Percentiles rank a stretch among this genome's conserved stretches.
phyloP scores from a whole-genome alignment of 2,113 vertebrate species.

The Nyctibius bracteatus region DNA sequence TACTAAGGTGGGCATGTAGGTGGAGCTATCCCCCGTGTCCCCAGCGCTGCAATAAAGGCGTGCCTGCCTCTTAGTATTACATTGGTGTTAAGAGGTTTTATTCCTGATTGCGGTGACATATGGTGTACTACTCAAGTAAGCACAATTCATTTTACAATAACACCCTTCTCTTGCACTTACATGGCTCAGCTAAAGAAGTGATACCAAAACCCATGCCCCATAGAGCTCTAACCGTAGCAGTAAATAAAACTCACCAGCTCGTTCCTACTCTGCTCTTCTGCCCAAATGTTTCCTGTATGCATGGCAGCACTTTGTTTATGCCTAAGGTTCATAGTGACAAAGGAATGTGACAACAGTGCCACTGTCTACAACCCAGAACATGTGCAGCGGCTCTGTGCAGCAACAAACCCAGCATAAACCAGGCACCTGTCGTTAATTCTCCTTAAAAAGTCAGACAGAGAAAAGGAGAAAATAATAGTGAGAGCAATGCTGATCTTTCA shows the following conservation, averaged over 20 bases:
- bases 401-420: background rate
- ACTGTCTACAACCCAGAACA: background rate
- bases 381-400: background rate
- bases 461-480: background rate
- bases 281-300: background rate
- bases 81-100: too few relatives aligned
- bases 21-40: too few relatives aligned
- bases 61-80: too few relatives aligned
- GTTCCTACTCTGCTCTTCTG: background rate
- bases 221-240: background rate
- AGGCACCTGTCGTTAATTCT: background rate
- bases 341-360: background rate
- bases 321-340: background rate
- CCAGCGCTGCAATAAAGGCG: too few relatives aligned
- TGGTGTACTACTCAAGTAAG: background rate
- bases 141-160: background rate
- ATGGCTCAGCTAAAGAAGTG: background rate
- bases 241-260: background rate
- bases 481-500: background rate
- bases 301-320: background rate
- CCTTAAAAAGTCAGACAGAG: background rate
- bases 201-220: rapidly evolving
- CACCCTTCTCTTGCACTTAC: background rate
- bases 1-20: too few relatives aligned
- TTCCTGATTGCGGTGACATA: too few relatives aligned